These are phyloP conservation scores for Diorhabda sublineata DNA, from an alignment of 1,140 invertebrate species.

Conservation along the genomic window DNA sequence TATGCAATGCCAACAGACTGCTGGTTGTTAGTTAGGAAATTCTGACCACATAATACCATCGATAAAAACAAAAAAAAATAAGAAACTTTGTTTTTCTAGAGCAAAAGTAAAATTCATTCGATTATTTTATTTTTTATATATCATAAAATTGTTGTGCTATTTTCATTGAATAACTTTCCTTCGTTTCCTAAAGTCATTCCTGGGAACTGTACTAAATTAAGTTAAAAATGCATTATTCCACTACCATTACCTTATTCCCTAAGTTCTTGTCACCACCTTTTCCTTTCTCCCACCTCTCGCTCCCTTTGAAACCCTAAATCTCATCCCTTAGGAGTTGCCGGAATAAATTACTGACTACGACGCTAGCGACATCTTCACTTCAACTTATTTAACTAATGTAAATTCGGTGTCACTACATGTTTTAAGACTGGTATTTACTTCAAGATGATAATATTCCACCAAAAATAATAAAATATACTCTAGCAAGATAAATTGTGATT, in stretches of 20 bases:
- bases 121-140: too few relatives aligned
- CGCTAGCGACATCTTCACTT: conserved; percentile 1
- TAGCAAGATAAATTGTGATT: too few relatives aligned
- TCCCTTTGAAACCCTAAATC: not conserved
- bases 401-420: conserved; percentile 2
- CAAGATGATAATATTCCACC: not conserved
- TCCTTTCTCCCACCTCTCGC: not conserved
- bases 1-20: too few relatives aligned
- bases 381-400: not conserved
- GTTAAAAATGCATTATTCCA: not conserved
- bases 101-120: too few relatives aligned
- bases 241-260: conserved; percentile 1
- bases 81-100: too few relatives aligned
- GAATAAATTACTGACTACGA: conserved; percentile 2
- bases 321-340: not conserved
- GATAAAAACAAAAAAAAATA: too few relatives aligned
- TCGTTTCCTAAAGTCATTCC: too few relatives aligned
- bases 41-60: too few relatives aligned
- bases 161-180: too few relatives aligned
- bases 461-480: not conserved
- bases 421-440: not conserved
- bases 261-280: conserved; percentile 1
- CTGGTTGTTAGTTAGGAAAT: too few relatives aligned
- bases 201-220: not conserved
- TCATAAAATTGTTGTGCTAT: too few relatives aligned